Percentiles rank a stretch among this genome's conserved stretches.
Evolutionary conservation across 2,113 vertebrate genomes (phyloP).

Genomic region (Austrofundulus limnaeus): DNA sequence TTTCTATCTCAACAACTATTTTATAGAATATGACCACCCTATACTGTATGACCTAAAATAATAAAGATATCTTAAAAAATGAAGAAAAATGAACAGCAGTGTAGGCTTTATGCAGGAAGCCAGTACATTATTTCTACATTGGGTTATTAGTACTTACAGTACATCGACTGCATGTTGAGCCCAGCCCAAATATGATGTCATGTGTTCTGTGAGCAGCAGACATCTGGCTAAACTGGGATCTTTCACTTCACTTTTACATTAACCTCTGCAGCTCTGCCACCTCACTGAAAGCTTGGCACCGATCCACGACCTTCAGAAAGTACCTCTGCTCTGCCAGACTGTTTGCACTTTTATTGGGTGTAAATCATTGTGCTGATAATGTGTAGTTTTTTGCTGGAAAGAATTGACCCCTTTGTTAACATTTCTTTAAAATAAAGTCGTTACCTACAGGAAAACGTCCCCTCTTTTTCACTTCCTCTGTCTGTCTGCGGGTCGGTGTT

Average conservation of each 20-base stretch:
- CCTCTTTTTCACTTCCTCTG: slow-evolving; percentile 2
- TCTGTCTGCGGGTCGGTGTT: slow-evolving; percentile 7
- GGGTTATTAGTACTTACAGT: too few species aligned
- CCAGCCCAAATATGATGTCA: slow-evolving; percentile 67
- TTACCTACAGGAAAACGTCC: slow-evolving; percentile 13
- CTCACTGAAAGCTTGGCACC: slow-evolving; percentile 10
- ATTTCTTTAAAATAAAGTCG: slow-evolving; percentile 10
- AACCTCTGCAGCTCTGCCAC: slow-evolving; percentile 30
- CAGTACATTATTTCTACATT: too few species aligned
- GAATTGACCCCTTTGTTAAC: background rate
- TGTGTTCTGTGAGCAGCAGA: slow-evolving; percentile 43
- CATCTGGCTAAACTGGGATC: slow-evolving; percentile 44
- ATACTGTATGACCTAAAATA: too few species aligned
- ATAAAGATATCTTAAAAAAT: too few species aligned
- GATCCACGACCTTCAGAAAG: slow-evolving; percentile 14
- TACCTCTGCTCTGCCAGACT: slow-evolving; percentile 8
- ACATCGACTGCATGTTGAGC: slow-evolving; percentile 9
- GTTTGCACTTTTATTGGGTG: slow-evolving; percentile 7
- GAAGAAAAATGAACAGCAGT: too few species aligned
- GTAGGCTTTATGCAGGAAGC: too few species aligned
- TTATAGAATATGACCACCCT: too few species aligned
- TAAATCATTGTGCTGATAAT: background rate
- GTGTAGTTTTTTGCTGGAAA: background rate
- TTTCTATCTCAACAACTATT: too few species aligned
- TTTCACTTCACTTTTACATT: slow-evolving; percentile 31